Evolutionary conservation across 1,140 invertebrate species (phyloP).

Genomic region (Drosophila leontia): DNA sequence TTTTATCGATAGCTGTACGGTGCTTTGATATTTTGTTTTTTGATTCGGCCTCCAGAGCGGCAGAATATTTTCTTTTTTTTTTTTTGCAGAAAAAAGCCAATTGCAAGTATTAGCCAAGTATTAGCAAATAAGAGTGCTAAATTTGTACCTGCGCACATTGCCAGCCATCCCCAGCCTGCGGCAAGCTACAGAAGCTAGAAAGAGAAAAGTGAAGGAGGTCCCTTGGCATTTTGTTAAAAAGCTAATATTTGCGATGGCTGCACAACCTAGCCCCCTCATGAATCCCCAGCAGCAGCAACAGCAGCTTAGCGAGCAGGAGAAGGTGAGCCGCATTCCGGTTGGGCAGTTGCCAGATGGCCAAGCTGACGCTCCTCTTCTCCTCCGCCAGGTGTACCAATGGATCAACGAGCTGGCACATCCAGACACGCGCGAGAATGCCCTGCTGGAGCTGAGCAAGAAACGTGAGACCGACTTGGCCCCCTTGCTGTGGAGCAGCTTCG

Average conservation of each 20-base stretch:
- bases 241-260: slow-evolving; percentile 58
- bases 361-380: not conserved
- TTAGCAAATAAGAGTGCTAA: not conserved
- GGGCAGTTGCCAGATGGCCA: not conserved
- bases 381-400: slow-evolving; percentile 81
- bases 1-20: not conserved
- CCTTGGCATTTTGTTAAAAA: not conserved
- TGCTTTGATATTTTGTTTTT: not conserved
- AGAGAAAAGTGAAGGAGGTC: too few species aligned
- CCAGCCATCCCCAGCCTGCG: not conserved
- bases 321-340: slow-evolving; percentile 43
- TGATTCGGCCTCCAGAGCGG: not conserved
- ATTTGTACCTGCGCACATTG: not conserved
- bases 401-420: slow-evolving; percentile 97
- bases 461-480: slow-evolving; percentile 98
- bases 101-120: not conserved
- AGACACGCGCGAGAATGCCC: slow-evolving; percentile 97
- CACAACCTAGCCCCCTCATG: slow-evolving; percentile 76
- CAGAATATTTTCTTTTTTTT: not conserved
- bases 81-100: not conserved
- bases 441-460: slow-evolving; percentile 98
- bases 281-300: slow-evolving; percentile 65
- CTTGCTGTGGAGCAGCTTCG: slow-evolving; percentile 99
- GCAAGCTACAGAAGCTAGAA: not conserved
- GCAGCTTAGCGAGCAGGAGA: slow-evolving; percentile 74